Base-by-base conservation (phyloP, 1,140 invertebrate species). In the Nylanderia fulva region DNA sequence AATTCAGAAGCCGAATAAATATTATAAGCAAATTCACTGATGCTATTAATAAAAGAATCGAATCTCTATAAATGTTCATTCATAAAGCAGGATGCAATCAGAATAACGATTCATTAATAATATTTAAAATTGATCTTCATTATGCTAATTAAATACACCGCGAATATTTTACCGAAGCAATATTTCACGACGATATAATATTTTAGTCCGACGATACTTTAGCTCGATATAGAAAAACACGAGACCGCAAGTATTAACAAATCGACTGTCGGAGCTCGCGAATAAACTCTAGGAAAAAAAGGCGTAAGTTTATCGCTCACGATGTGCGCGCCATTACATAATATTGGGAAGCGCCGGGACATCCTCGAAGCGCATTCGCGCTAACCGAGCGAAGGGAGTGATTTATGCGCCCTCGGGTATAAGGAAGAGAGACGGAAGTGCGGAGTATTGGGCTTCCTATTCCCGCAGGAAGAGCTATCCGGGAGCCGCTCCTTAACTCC, bases 331-430 rank as follows among this genome's bases (percentile, higher is more conserved):
- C 90, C 88, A 93, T 94, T 93, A 92, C 89, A 90, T 91, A 93
- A 93, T 93, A 92, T 93, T 90, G 80, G 84, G 85, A 89, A 85
- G 84, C 86, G 84, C 76, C 88, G 90, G 89, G 86, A 91, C 90
- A 88, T 90, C 88, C 48, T 88, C 84, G 85, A 86, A 58, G 58
- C 85, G 69, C 82, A 52, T 54, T 61, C 54, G 21, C 45, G 72
- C 58, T 63, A 71, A 61, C 18, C 54, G 68, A 64, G 48, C 76
- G 68, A 60, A 69, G 52, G 60, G 71, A 87, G 77, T 89, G 91
- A 94, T 94, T 94, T 94, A 94, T 94, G 93, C 92, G 90, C 82
- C 88, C 91, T 92, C 88, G 88, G 87, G 85, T 84, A 61, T 85
- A 89, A 87, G 91, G 88, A 90, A 87, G 80, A 74, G 77, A 66